Evolutionary conservation across 2,888 invertebrate genomes (phyloP), one percentile per base, ranked within the genome.

Genomic region (Coremacera marginata): DNA sequence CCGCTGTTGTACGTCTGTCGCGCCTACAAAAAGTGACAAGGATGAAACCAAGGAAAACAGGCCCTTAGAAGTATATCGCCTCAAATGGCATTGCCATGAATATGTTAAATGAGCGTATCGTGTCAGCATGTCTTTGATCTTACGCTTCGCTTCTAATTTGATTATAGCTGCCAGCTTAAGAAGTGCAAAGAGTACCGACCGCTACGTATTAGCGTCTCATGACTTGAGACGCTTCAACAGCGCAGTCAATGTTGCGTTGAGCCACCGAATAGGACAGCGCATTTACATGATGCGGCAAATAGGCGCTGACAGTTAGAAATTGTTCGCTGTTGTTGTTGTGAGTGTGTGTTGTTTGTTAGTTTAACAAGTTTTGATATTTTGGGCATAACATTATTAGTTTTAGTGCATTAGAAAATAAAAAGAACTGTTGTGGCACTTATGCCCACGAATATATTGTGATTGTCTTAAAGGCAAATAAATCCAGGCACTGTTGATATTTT

Each of bases 51-150:
- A 55, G 7, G 55, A 55, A 55, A 19, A 22, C 19, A 60, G 22
- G 22, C 57, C 22, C 27, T 25, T n/a, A 14, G 22, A 22, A 11
- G 22, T 60, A 11, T 22, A 22, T 60, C 57, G 34, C 44, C 49
- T 4, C 19, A 19, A 37, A 55, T n/a, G 63, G 14, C 49, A 34
- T 27, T 55, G n/a, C 16, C 25, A 51, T 51, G 72, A 62, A 31
- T 73, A 25, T 65, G 65, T 74, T 74, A 74, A 74, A 74, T 74
- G 74, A 74, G 74, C 74, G 67, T 67, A 74, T 65, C 65, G 72
- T 65, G 31, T 49, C 52, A 55, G 65, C 60, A 67, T 65, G 49
- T 22, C 74, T 74, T 74, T 74, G 74, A 74, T 74, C 74, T 74
- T 65, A 65, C 51, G 74, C 74, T 67, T 74, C 55, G 74, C 74